phyloP scores from a whole-genome alignment of 2,113 vertebrate genomes.

The Forbesichthys papilliferus region DNA sequence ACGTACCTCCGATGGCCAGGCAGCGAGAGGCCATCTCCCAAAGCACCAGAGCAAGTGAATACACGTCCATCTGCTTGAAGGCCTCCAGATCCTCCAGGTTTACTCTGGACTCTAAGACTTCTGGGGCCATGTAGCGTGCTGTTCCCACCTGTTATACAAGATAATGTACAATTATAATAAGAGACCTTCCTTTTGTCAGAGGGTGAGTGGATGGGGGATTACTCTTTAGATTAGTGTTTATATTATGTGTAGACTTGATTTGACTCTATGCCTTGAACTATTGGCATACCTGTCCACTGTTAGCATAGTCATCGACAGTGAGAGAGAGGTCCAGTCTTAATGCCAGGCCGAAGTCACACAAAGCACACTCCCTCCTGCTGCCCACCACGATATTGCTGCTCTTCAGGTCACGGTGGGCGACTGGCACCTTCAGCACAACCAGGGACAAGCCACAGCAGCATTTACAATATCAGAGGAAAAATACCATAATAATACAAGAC shows the following conservation, averaged over 20 bases:
- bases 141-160: conserved; percentile 82
- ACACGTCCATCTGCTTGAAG: conserved; percentile 93
- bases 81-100: conserved; percentile 91
- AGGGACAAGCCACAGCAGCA: background rate
- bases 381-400: conserved; percentile 88
- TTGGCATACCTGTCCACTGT: conserved; percentile 84
- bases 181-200: background rate
- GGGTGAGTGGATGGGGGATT: no score
- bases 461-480: background rate
- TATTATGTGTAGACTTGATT: background rate
- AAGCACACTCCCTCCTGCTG: conserved; percentile 77
- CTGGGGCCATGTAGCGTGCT: conserved; percentile 90
- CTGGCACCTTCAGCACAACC: conserved; percentile 72
- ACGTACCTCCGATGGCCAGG: conserved; percentile 81
- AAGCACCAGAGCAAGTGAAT: conserved; percentile 88
- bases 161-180: background rate
- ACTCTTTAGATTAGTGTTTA: background rate
- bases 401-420: conserved; percentile 89
- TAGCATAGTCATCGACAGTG: conserved; percentile 85
- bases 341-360: conserved; percentile 90
- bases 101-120: conserved; percentile 90
- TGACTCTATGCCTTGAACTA: background rate
- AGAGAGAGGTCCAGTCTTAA: conserved; percentile 83
- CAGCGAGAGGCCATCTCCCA: conserved; percentile 92
- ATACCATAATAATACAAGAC: background rate